Evolutionary conservation across 2,797 vertebrate species (phyloP).

Genomic region (Sebastes aleutianus): DNA sequence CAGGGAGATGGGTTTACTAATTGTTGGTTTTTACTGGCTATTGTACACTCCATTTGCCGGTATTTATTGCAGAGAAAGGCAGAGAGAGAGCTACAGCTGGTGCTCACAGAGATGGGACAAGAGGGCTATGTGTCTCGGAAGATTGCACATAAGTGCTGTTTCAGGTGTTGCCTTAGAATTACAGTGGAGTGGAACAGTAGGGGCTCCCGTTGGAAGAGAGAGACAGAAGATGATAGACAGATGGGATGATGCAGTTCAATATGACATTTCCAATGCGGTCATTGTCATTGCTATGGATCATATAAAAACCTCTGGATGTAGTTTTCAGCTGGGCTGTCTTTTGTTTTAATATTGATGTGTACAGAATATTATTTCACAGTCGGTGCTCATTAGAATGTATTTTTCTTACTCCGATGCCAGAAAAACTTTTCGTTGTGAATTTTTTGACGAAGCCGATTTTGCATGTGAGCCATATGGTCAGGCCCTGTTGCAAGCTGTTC

Average conservation of each 20-base stretch:
- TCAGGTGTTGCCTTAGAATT: constrained; percentile 50
- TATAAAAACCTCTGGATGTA: background rate
- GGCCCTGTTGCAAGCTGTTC: constrained; percentile 66
- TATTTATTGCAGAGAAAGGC: constrained; percentile 60
- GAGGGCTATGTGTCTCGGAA: constrained; percentile 40
- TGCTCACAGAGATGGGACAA: constrained; percentile 40
- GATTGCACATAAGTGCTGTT: constrained; percentile 62
- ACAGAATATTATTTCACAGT: constrained; percentile 8
- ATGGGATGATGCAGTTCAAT: background rate
- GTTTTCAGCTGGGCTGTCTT: background rate
- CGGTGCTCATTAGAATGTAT: constrained; percentile 34
- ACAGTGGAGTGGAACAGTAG: constrained; percentile 41
- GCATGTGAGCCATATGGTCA: constrained; percentile 66
- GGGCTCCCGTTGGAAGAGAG: constrained; percentile 9
- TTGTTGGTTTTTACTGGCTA: constrained; percentile 72
- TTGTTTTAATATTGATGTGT: background rate
- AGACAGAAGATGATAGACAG: constrained; percentile 29
- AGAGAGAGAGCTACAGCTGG: constrained; percentile 29
- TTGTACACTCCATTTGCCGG: constrained; percentile 65
- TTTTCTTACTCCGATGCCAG: constrained; percentile 40
- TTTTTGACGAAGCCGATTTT: constrained; percentile 45
- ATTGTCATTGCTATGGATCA: background rate
- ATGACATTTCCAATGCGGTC: background rate
- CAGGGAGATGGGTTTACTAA: constrained; percentile 66
- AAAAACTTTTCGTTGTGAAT: constrained; percentile 31